Conservation (phyloP, 2,888 invertebrate genomes). For the Drosophila tripunctata region DNA sequence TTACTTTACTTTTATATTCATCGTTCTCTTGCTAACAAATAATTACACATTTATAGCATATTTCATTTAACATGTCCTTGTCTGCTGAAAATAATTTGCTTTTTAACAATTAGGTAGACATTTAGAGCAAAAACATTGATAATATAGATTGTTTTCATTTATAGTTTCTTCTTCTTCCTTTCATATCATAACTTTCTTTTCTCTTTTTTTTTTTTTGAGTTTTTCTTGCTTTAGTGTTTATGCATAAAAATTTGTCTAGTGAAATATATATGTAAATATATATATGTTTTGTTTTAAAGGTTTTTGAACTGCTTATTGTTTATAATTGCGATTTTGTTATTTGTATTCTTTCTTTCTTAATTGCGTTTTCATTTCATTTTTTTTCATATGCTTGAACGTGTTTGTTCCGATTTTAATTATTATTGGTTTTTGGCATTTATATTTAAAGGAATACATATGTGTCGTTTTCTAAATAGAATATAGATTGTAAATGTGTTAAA, state of each 20-base stretch:
- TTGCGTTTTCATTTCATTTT: constrained; percentile 48
- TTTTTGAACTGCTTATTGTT: constrained; percentile 76
- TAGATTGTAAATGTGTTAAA: constrained; percentile 18
- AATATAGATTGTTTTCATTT: constrained; percentile 69
- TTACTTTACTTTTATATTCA: constrained; percentile 10
- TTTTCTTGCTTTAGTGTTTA: constrained; percentile 48
- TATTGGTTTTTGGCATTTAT: constrained; percentile 65
- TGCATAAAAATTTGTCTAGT: constrained; percentile 76
- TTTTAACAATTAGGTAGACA: constrained; percentile 79
- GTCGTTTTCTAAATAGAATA: constrained; percentile 49
- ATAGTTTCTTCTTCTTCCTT: constrained; percentile 37
- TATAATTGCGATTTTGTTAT: constrained; percentile 75
- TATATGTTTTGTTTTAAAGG: constrained; percentile 55
- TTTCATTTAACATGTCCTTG: constrained; percentile 45
- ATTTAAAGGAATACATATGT: constrained; percentile 33
- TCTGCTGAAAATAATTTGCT: constrained; percentile 66
- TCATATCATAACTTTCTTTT: constrained; percentile 14
- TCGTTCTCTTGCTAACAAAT: constrained; percentile 61
- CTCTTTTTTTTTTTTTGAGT: constrained; percentile 28
- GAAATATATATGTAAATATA: constrained; percentile 73
- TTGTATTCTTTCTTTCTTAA: constrained; percentile 61
- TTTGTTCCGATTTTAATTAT: constrained; percentile 42
- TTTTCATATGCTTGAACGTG: constrained; percentile 32
- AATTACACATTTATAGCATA: constrained; percentile 66
- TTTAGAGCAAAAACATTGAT: constrained; percentile 81